phyloP scores from a whole-genome alignment of 2,113 vertebrate genomes.

The Rissa tridactyla region DNA sequence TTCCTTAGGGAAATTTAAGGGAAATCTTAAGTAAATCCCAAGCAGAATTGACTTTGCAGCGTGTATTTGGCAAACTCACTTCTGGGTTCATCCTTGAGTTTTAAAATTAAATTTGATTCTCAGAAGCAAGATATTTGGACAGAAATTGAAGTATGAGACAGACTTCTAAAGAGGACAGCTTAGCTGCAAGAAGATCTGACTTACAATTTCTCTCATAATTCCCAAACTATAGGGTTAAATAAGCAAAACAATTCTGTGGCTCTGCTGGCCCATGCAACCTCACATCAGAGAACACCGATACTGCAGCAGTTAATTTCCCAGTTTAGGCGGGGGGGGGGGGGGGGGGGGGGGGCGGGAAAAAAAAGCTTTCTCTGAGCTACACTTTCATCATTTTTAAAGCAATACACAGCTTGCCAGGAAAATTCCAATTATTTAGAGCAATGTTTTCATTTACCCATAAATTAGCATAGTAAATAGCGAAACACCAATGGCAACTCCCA shows the following conservation, averaged over 20 bases:
- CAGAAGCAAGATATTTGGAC: conserved; percentile 18
- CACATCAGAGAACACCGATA: not conserved
- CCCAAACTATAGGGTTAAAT: not conserved
- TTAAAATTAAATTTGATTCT: not conserved
- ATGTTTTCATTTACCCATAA: not conserved
- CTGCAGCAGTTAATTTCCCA: not conserved
- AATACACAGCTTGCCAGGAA: not conserved
- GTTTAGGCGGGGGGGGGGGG: not conserved
- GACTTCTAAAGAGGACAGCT: not conserved
- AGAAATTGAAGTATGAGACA: not conserved
- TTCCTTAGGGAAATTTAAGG: conserved; percentile 28
- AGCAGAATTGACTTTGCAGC: not conserved
- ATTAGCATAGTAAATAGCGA: conserved; percentile 25
- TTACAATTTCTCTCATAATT: not conserved
- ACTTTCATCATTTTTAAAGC: not conserved
- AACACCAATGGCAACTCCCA: conserved; percentile 19
- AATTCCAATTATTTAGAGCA: conserved; percentile 7
- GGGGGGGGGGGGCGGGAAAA: no score
- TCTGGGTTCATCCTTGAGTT: not conserved
- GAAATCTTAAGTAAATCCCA: conserved; percentile 43
- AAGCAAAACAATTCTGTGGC: not conserved
- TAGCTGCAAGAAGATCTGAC: not conserved
- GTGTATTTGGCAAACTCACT: not conserved
- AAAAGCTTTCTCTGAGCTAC: not conserved
- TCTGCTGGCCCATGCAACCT: not conserved